phyloP scores from a whole-genome alignment of 2,797 vertebrate species.

The Chiroxiphia lanceolata region DNA sequence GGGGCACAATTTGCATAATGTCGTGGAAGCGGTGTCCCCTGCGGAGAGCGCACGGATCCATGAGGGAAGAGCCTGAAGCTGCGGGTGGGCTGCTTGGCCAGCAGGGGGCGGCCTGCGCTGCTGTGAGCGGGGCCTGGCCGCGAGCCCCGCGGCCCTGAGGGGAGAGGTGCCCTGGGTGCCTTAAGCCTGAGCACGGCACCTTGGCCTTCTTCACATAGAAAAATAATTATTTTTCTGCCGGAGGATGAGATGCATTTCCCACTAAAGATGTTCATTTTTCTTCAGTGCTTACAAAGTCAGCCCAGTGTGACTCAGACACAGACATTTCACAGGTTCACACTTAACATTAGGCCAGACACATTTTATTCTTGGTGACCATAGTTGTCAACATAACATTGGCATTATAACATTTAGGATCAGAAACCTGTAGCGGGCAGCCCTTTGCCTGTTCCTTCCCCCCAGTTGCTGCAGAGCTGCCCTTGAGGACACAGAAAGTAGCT shows the following conservation, averaged over 20 bases:
- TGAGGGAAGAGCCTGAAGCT: not conserved
- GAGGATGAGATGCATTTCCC: not conserved
- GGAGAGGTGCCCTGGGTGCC: not conserved
- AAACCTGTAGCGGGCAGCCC: not conserved
- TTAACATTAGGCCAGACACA: not conserved
- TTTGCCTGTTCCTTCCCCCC: not conserved
- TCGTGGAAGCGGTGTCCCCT: not conserved
- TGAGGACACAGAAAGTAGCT: not conserved
- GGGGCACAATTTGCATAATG: not conserved
- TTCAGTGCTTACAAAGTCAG: not conserved
- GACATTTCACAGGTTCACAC: not conserved
- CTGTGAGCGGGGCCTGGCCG: not conserved
- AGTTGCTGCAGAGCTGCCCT: not conserved
- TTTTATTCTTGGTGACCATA: not conserved
- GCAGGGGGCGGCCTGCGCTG: not conserved
- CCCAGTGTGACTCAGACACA: not conserved
- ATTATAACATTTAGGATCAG: not conserved
- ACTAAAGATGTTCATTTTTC: not conserved
- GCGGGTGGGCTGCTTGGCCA: not conserved
- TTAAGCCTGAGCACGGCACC: fast-evolving
- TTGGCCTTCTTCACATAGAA: not conserved
- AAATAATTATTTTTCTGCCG: not conserved
- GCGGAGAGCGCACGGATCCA: fast-evolving
- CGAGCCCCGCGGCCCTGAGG: not conserved
- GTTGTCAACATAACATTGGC: not conserved